Evolutionary conservation across 1,140 invertebrate species (phyloP).

Genomic region (Epicauta chinensis): DNA sequence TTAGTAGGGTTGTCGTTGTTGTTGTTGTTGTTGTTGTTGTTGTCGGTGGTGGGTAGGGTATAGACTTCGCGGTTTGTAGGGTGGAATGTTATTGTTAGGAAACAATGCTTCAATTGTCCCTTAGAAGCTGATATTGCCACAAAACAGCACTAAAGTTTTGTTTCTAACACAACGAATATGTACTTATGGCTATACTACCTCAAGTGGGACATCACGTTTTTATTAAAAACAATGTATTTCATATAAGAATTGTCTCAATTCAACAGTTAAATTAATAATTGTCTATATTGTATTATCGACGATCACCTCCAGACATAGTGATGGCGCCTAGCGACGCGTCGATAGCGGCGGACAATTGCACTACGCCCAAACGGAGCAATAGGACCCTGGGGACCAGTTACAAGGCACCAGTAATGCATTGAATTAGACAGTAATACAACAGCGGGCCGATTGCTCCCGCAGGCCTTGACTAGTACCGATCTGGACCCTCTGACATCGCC

Average conservation of each 20-base stretch:
- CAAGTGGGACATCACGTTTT: conserved; percentile 26
- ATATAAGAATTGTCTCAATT: too few species aligned
- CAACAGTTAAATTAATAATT: too few species aligned
- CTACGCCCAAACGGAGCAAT: conserved; percentile 38
- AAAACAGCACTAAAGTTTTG: conserved; percentile 38
- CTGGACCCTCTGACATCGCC: conserved; percentile 19
- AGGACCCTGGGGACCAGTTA: conserved; percentile 40
- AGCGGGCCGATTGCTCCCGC: conserved; percentile 30
- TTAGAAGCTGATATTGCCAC: conserved; percentile 33
- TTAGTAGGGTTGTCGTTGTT: conserved; percentile 14
- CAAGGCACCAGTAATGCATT: conserved; percentile 44
- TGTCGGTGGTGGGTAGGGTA: background rate
- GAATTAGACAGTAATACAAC: conserved; percentile 43
- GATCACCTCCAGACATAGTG: conserved; percentile 1
- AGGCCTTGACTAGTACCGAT: conserved; percentile 24
- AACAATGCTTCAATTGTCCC: conserved; percentile 35
- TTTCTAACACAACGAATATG: conserved; percentile 29
- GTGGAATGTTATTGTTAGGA: conserved; percentile 33
- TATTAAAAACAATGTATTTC: conserved; percentile 24
- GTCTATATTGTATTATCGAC: too few species aligned
- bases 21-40: too few species aligned
- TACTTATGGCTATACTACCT: conserved; percentile 31
- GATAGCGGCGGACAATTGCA: conserved; percentile 36
- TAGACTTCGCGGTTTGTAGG: conserved; percentile 22
- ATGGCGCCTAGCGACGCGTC: conserved; percentile 29